Conservation (phyloP, 2,888 invertebrate species). For the Vanessa cardui region DNA sequence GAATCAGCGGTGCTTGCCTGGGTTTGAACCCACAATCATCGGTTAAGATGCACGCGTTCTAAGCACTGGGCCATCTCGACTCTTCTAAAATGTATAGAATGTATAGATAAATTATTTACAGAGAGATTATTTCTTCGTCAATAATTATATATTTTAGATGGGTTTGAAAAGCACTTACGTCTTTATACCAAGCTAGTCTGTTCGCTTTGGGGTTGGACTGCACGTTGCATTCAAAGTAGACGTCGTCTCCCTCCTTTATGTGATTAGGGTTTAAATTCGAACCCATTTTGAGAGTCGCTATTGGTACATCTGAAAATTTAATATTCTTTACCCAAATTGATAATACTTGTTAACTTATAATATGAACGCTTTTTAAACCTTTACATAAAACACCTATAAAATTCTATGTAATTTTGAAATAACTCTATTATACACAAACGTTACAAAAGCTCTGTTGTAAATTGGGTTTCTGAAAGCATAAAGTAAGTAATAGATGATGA, state of each 20-base stretch:
- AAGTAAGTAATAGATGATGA: too few species aligned
- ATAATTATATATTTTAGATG: background rate
- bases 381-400: too few species aligned
- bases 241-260: slow-evolving; percentile 94
- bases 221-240: slow-evolving; percentile 95
- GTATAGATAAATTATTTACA: background rate
- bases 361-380: background rate
- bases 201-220: slow-evolving; percentile 93
- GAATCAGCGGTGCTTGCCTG: too few species aligned
- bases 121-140: background rate
- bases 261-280: slow-evolving; percentile 90
- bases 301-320: slow-evolving; percentile 87
- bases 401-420: too few species aligned
- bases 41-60: too few species aligned
- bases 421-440: too few species aligned
- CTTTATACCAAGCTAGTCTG: slow-evolving; percentile 92
- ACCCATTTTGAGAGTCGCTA: slow-evolving; percentile 91
- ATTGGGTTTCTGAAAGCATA: too few species aligned
- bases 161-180: slow-evolving; percentile 63
- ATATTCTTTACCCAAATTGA: background rate
- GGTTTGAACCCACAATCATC: too few species aligned
- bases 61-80: too few species aligned
- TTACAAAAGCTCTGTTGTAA: too few species aligned
- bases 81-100: too few species aligned
- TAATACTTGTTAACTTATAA: background rate